Percentiles rank a stretch among this genome's conserved stretches.
Conservation (phyloP, 1,140 invertebrate species). For the Alviniconcha marisindica region DNA sequence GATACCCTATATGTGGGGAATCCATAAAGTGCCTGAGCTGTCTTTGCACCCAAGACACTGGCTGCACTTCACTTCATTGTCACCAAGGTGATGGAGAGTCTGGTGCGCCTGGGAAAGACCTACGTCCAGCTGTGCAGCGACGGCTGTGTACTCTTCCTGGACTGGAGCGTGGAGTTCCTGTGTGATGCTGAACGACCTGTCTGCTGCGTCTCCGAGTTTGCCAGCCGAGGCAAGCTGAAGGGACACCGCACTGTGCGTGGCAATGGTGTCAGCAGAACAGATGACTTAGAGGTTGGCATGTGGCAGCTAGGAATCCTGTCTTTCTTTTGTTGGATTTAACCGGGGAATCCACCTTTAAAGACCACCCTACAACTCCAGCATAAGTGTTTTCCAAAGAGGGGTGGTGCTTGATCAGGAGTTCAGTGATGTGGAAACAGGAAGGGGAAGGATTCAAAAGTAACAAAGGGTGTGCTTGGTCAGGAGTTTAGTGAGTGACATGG, state of each 20-base stretch:
- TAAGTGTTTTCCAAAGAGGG: no score
- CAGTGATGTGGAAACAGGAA: no score
- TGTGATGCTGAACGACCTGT: conserved; percentile 50
- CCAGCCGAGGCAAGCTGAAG: conserved; percentile 46
- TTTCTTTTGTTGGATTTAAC: not conserved
- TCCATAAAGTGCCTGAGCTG: no score
- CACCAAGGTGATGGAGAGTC: conserved; percentile 67
- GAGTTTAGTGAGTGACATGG: no score
- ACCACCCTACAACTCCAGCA: no score
- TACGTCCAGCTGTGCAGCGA: conserved; percentile 62
- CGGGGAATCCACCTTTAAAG: no score
- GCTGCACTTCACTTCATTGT: not conserved
- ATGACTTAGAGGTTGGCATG: conserved; percentile 13
- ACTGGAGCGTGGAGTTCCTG: conserved; percentile 63
- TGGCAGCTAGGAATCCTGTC: not conserved
- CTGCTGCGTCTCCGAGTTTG: conserved; percentile 63
- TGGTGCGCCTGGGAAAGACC: conserved; percentile 61
- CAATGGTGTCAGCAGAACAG: conserved; percentile 18
- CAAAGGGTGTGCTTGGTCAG: no score
- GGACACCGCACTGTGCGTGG: conserved; percentile 40
- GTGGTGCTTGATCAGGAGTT: not conserved
- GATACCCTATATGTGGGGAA: no score
- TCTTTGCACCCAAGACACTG: no score
- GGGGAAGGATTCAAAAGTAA: no score
- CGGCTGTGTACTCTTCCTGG: conserved; percentile 67